phyloP scores from a whole-genome alignment of 2,113 vertebrate species.

The Leuciscus idus region DNA sequence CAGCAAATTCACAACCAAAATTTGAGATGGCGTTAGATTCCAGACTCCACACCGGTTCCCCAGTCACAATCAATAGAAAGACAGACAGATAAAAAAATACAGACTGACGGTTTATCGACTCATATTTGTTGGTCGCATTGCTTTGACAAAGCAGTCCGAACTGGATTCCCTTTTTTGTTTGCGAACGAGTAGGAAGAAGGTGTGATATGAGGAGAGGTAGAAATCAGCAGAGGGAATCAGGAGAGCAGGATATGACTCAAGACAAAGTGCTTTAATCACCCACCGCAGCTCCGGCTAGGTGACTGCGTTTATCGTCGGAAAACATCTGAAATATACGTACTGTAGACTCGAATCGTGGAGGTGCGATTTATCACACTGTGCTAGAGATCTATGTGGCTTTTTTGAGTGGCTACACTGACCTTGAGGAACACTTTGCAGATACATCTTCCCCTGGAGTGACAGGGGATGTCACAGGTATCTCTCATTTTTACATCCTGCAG shows the following conservation, averaged over 20 bases:
- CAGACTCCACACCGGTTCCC: constrained; percentile 21
- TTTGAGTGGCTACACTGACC: constrained; percentile 63
- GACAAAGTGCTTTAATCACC: constrained; percentile 71
- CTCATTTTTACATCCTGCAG: constrained; percentile 44
- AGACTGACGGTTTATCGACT: constrained; percentile 17
- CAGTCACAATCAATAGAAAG: constrained; percentile 25
- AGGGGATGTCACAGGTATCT: constrained; percentile 23
- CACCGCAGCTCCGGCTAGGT: constrained; percentile 55
- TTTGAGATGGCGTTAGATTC: constrained; percentile 8
- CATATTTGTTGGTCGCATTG: constrained; percentile 42
- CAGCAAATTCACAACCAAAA: constrained; percentile 13
- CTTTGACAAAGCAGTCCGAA: constrained; percentile 28
- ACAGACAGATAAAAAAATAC: constrained; percentile 22
- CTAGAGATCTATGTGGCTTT: constrained; percentile 61
- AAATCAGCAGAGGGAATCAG: constrained; percentile 58
- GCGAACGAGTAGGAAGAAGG: constrained; percentile 39
- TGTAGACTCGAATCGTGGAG: constrained; percentile 44
- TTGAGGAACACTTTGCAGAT: constrained; percentile 61
- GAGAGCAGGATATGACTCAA: constrained; percentile 61
- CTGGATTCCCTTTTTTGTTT: constrained; percentile 32
- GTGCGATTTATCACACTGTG: constrained; percentile 63
- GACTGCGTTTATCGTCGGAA: constrained; percentile 62
- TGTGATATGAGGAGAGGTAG: constrained; percentile 23
- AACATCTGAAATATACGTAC: constrained; percentile 71
- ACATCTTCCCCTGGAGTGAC: constrained; percentile 42